Conservation (phyloP, 2,888 invertebrate genomes). For the Coelinius sp. region DNA sequence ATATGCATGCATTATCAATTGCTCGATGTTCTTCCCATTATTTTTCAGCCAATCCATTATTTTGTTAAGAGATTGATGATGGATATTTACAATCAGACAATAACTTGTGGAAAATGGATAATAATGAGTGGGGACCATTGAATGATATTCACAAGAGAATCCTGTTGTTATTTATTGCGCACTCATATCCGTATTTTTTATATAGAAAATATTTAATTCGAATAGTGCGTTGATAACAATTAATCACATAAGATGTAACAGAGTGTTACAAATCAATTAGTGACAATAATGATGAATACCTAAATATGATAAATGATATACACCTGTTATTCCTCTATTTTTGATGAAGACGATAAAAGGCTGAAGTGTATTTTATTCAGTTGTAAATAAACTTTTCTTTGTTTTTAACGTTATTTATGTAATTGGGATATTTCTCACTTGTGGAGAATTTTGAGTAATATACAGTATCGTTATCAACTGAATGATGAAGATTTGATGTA, state of each 20-base stretch:
- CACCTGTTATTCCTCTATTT: neutral
- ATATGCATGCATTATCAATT: conserved; percentile 7
- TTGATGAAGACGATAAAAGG: neutral
- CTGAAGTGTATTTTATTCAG: conserved; percentile 8
- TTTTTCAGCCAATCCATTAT: neutral
- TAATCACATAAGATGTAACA: neutral
- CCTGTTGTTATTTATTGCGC: conserved; percentile 17
- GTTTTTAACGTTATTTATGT: neutral
- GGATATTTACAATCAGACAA: conserved; percentile 12
- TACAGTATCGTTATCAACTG: neutral
- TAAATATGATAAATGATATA: neutral
- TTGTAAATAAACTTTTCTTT: neutral
- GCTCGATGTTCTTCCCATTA: conserved; percentile 1
- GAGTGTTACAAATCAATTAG: conserved; percentile 15
- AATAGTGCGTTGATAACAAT: conserved; percentile 8
- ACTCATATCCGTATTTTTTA: conserved; percentile 29
- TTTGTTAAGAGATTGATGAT: conserved; percentile 3
- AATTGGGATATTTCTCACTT: neutral
- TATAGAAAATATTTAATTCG: conserved; percentile 17
- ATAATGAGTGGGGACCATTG: conserved; percentile 5
- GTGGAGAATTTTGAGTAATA: neutral
- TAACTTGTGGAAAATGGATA: conserved; percentile 13
- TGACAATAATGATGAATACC: conserved; percentile 26
- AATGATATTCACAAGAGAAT: neutral
- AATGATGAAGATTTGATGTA: neutral